phyloP scores from a whole-genome alignment of 2,888 invertebrate genomes.

The Dione juno region DNA sequence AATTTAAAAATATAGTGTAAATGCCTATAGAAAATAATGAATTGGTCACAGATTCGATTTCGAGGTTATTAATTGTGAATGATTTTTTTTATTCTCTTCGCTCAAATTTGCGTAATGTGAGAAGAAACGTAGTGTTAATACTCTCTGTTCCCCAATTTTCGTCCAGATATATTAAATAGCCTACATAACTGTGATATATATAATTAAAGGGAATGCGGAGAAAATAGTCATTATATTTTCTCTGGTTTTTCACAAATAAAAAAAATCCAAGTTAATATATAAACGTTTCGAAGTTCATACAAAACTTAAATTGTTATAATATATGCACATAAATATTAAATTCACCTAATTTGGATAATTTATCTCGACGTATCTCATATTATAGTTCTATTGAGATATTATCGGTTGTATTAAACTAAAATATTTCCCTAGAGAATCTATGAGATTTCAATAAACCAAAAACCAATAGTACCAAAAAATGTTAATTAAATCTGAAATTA shows the following conservation, averaged over 20 bases:
- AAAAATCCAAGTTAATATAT: not conserved
- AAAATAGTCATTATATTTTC: too few species aligned
- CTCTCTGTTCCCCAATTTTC: too few species aligned
- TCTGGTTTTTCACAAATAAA: not conserved
- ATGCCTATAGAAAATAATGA: not conserved
- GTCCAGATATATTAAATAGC: too few species aligned
- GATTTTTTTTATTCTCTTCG: not conserved
- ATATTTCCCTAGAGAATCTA: conserved; percentile 13
- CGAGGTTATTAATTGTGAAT: too few species aligned
- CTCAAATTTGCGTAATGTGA: not conserved
- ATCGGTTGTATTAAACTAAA: not conserved
- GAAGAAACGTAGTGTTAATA: too few species aligned
- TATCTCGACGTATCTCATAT: conserved; percentile 9
- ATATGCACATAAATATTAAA: conserved; percentile 15
- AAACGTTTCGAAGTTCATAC: not conserved
- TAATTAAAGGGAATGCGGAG: too few species aligned
- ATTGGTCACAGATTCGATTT: conserved; percentile 1
- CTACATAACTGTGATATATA: too few species aligned
- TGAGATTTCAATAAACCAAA: not conserved
- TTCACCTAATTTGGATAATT: conserved; percentile 1
- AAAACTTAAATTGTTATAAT: not conserved
- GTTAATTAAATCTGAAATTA: not conserved
- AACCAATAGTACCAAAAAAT: not conserved
- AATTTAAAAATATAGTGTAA: not conserved
- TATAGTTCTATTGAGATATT: not conserved